Conservation (phyloP, 2,113 vertebrate species). For the Perognathus longimembris region DNA sequence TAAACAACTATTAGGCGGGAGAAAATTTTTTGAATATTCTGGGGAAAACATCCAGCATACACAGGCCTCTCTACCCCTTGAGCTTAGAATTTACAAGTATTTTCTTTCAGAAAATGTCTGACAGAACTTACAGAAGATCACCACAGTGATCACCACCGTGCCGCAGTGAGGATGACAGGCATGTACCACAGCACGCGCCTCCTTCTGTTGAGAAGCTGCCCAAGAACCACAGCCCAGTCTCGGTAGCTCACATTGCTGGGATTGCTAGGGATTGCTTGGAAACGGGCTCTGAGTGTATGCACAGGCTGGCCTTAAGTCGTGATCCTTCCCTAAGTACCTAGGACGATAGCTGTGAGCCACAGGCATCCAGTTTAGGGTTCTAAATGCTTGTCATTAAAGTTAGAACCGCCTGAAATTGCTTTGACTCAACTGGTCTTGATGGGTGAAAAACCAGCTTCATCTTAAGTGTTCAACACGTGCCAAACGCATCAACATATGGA, state of each 20-base stretch:
- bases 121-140: constrained; percentile 29
- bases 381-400: constrained; percentile 10
- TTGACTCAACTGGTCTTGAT: background rate
- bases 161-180: background rate
- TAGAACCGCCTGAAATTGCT: constrained; percentile 37
- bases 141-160: too few species aligned
- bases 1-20: background rate
- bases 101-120: constrained; percentile 51
- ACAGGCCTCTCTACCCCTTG: background rate
- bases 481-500: background rate
- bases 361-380: too few species aligned
- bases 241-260: too few species aligned
- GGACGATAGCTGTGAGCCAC: too few species aligned
- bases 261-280: too few species aligned
- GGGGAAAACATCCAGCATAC: background rate
- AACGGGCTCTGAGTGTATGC: too few species aligned
- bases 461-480: background rate
- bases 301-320: too few species aligned
- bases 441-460: background rate
- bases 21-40: constrained; percentile 7
- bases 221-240: too few species aligned
- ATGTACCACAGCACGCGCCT: too few species aligned
- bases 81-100: constrained; percentile 52
- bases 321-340: too few species aligned
- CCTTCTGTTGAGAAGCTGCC: too few species aligned